These are phyloP conservation scores for Drosophila bocqueti DNA, from an alignment of 1,140 invertebrate species.

Conservation along the genomic window DNA sequence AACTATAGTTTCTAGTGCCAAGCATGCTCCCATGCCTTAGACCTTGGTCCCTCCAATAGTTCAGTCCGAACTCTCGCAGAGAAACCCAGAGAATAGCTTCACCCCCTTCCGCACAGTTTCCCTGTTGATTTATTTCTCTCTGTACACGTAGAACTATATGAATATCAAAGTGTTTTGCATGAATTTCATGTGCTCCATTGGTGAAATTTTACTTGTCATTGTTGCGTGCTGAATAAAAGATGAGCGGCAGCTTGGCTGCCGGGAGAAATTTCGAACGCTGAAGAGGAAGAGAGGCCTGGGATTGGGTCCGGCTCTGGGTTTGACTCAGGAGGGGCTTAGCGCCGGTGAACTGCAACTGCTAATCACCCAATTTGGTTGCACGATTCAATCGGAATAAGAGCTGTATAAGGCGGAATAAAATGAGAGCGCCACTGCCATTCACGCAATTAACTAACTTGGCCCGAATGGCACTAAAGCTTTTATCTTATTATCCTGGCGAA, in stretches of 20 bases:
- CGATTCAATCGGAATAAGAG: constrained; percentile 54
- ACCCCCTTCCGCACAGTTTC: background rate
- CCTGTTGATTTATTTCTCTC: constrained; percentile 6
- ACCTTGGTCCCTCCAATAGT: background rate
- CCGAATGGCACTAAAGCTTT: constrained; percentile 76
- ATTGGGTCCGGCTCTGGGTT: too few relatives aligned
- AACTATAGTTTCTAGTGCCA: background rate
- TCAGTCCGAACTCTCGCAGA: background rate
- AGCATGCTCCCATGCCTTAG: background rate
- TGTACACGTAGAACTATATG: constrained; percentile 50
- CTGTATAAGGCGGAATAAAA: constrained; percentile 20
- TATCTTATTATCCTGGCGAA: constrained; percentile 75
- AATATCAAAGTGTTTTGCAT: constrained; percentile 69
- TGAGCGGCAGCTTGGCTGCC: constrained; percentile 29
- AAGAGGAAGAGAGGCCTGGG: background rate
- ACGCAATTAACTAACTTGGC: constrained; percentile 74
- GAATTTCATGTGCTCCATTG: constrained; percentile 47
- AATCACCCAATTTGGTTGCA: constrained; percentile 44
- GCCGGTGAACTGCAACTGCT: constrained; percentile 36
- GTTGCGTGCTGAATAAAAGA: constrained; percentile 55
- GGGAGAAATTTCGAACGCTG: background rate
- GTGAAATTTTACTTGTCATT: constrained; percentile 53
- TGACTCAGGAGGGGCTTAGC: background rate
- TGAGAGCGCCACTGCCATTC: constrained; percentile 49
- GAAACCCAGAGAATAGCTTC: background rate